Conservation (phyloP, 2,888 invertebrate species). For the Seira ritae region DNA sequence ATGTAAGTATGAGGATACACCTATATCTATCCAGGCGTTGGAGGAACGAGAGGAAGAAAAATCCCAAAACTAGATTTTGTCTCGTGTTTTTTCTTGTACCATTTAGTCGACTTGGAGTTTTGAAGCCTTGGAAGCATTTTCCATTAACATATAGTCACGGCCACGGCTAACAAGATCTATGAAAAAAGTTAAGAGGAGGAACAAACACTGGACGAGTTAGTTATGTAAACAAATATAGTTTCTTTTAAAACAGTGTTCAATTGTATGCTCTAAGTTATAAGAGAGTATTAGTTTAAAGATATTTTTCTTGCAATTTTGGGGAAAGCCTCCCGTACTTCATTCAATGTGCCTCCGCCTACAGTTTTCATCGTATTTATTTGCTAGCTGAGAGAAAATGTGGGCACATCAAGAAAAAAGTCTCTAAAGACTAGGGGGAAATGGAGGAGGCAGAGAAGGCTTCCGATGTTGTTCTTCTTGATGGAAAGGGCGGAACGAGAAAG, state of each 20-base stretch:
- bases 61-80: background rate
- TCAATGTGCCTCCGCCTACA: background rate
- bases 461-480: slow-evolving; percentile 43
- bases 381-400: background rate
- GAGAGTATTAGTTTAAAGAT: slow-evolving; percentile 45
- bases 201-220: slow-evolving; percentile 36
- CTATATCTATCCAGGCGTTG: too few relatives aligned
- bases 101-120: background rate
- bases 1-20: too few relatives aligned
- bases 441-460: slow-evolving; percentile 13
- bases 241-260: background rate
- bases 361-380: background rate
- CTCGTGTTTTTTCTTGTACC: background rate
- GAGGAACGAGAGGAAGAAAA: background rate
- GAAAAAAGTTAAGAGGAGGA: background rate
- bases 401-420: slow-evolving; percentile 29
- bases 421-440: slow-evolving; percentile 34
- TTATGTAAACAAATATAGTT: slow-evolving; percentile 45
- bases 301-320: slow-evolving; percentile 34
- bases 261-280: slow-evolving; percentile 5
- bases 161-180: slow-evolving; percentile 17
- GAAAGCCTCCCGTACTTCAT: background rate
- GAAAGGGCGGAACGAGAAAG: slow-evolving; percentile 53
- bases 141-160: slow-evolving; percentile 14
- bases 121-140: background rate